Evolutionary conservation across 2,888 invertebrate genomes (phyloP).

Genomic region (Folsomia candida): DNA sequence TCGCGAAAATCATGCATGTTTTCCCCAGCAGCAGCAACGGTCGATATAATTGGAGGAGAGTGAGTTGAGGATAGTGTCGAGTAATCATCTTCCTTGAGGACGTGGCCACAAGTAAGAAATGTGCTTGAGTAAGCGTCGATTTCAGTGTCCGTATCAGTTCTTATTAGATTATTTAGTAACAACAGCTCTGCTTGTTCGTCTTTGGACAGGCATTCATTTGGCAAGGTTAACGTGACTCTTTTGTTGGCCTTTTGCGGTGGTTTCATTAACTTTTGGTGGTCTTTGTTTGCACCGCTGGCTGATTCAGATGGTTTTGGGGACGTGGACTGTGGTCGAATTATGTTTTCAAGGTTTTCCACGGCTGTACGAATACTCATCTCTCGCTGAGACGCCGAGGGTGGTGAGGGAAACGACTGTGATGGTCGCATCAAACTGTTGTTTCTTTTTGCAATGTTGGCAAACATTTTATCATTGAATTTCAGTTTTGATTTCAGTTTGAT

Average conservation of each 20-base stretch:
- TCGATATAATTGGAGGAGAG: conserved; percentile 32
- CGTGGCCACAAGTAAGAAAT: conserved; percentile 46
- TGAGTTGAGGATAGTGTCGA: conserved; percentile 46
- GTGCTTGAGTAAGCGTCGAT: conserved; percentile 30
- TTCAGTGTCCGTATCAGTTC: conserved; percentile 22
- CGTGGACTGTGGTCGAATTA: conserved; percentile 23
- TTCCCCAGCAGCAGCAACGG: conserved; percentile 33
- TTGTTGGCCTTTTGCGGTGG: conserved; percentile 20
- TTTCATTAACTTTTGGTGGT: background rate
- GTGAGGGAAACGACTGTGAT: conserved; percentile 24
- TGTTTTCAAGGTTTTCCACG: conserved; percentile 36
- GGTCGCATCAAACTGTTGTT: conserved; percentile 28
- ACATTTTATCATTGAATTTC: background rate
- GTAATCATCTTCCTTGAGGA: conserved; percentile 40
- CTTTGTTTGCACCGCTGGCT: background rate
- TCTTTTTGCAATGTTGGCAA: conserved; percentile 17
- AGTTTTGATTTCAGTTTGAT: background rate
- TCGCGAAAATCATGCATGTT: conserved; percentile 19
- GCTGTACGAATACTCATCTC: conserved; percentile 30
- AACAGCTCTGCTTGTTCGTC: too few species aligned
- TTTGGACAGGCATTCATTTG: conserved; percentile 15
- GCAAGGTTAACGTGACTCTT: conserved; percentile 34
- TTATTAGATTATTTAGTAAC: conserved; percentile 22
- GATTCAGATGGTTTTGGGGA: background rate
- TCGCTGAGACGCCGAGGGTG: conserved; percentile 13